phyloP scores from a whole-genome alignment of 2,797 vertebrate species.

The Sarcoramphus papa region DNA sequence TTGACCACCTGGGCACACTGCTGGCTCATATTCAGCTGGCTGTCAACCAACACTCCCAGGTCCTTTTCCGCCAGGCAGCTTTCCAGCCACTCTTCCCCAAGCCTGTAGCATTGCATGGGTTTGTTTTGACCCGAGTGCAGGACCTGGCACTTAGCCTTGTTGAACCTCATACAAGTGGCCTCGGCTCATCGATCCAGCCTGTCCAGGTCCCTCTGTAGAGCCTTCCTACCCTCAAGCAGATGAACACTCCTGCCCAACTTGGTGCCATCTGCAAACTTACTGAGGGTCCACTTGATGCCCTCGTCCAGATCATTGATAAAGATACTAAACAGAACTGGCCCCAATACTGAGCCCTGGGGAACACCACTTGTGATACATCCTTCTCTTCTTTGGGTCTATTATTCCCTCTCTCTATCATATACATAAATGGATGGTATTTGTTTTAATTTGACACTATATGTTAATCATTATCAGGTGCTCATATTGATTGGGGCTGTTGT shows the following conservation, averaged over 20 bases:
- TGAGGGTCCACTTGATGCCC: accelerated
- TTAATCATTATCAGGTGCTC: background rate
- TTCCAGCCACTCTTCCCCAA: background rate
- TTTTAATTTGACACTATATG: background rate
- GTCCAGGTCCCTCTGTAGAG: background rate
- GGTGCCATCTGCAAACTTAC: background rate
- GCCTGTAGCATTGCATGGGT: accelerated
- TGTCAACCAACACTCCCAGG: accelerated
- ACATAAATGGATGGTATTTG: background rate
- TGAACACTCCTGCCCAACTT: accelerated
- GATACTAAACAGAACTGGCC: background rate
- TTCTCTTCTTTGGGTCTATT: background rate
- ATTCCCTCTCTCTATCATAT: background rate
- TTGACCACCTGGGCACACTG: background rate
- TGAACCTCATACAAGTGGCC: accelerated
- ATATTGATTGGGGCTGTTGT: background rate
- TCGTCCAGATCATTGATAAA: background rate
- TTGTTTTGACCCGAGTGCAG: accelerated
- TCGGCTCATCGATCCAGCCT: accelerated
- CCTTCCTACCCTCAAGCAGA: background rate
- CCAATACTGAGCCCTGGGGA: background rate
- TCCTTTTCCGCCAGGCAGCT: background rate
- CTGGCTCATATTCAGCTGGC: background rate
- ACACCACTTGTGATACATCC: background rate
- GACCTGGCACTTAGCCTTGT: accelerated